Evolutionary conservation across 2,888 invertebrate genomes (phyloP), one percentile per base, ranked within the genome.

Genomic region (Zaprionus bogoriensis): DNA sequence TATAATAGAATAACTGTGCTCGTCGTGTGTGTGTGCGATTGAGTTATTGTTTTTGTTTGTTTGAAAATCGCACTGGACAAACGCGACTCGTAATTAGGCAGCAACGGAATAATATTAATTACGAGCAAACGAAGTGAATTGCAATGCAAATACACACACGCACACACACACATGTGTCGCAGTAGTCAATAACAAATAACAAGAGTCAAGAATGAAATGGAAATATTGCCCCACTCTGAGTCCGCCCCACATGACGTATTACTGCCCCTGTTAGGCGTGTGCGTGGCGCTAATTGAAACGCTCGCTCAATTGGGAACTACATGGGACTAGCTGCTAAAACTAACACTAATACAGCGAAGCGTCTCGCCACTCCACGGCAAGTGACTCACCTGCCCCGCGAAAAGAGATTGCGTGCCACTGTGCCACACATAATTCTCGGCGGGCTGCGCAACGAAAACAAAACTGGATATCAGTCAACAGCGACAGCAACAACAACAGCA

Each of bases 171-270:
- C 39, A 30, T 48, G 30, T 36, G 62, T 54, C 46, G 54, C 61
- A 51, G 41, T 7, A 17, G 17, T 36, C 14, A 36, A 36, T 63
- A 64, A 78, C 59, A 67, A 78, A 81, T 79, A 79, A 71, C 77
- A 58, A 86, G 76, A 80, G 74, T 80, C 62, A 77, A 86, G 87
- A 82, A 87, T 82, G 85, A 85, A 87, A 75, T 84, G 75, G 66
- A 85, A 78, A 76, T 64, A 74, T 62, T 52, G 38, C 80, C 58
- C 67, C 51, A 41, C 46, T 32, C 25, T 5, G 45, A 50, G 28
- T 19, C 44, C 55, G 44, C 69, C 51, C 55, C 63, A 60, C 72
- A 62, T 63, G 54, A 69, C 59, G 64, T 70, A 78, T 36, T 52
- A 36, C 52, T 20, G 28, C 51, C 28, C 67, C 57, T 58, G 55